Conservation (phyloP, 2,888 invertebrate genomes). For the Hemaris fuciformis region DNA sequence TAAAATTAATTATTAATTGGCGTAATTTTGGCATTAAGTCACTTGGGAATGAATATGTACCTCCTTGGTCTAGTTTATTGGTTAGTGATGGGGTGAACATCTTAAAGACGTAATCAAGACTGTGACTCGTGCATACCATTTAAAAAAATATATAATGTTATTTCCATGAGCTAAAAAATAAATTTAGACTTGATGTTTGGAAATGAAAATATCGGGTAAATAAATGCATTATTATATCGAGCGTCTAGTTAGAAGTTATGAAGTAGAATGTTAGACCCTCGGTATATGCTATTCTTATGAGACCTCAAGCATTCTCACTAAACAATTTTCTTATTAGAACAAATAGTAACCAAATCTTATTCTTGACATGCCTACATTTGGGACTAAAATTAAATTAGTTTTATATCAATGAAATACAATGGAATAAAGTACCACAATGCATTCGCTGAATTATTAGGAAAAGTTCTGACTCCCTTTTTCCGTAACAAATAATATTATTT, state of each 20-base stretch:
- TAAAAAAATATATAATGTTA: not conserved
- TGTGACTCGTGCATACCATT: not conserved
- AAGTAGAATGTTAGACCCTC: not conserved
- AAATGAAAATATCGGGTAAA: too few relatives aligned
- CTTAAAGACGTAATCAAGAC: conserved; percentile 22
- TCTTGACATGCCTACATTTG: too few relatives aligned
- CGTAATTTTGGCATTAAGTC: conserved; percentile 38
- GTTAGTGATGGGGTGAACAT: conserved; percentile 56
- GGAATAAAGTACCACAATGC: too few relatives aligned
- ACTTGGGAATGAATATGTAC: conserved; percentile 30
- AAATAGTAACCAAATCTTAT: not conserved
- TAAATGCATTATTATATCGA: not conserved
- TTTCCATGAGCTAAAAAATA: not conserved
- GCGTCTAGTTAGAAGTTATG: not conserved
- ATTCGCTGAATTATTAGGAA: too few relatives aligned
- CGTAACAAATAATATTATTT: too few relatives aligned
- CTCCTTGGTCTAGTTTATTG: conserved; percentile 76
- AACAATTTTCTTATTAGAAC: not conserved
- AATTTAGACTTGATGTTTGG: too few relatives aligned
- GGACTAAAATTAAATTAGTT: too few relatives aligned
- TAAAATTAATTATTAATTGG: not conserved
- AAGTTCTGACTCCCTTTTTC: too few relatives aligned
- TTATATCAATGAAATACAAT: too few relatives aligned
- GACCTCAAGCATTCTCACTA: not conserved
- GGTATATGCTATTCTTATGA: not conserved